These are phyloP conservation scores for Porites divaricata DNA, from an alignment of 92 coral and sea anemone species.

Conservation along the genomic window DNA sequence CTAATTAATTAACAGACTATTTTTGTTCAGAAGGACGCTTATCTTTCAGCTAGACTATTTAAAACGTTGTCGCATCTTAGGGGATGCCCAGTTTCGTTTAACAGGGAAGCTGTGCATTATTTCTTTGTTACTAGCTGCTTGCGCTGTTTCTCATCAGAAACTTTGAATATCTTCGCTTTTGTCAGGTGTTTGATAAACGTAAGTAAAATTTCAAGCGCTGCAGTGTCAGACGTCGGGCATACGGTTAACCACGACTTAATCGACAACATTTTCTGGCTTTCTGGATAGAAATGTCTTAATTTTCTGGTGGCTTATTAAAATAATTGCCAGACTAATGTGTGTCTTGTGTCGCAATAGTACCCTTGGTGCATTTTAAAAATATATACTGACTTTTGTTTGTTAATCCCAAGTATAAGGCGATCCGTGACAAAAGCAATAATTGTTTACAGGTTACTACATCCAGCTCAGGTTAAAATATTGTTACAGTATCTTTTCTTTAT, in stretches of 20 bases:
- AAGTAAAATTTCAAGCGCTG: neutral
- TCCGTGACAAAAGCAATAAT: too few species aligned
- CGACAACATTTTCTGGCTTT: neutral
- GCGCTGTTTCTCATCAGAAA: neutral
- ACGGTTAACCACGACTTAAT: constrained; percentile 30
- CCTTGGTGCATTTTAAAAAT: too few species aligned
- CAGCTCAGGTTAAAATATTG: neutral
- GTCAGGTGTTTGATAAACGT: too few species aligned
- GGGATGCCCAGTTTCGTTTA: too few species aligned
- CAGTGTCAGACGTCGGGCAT: neutral
- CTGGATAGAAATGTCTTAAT: neutral
- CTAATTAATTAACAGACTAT: neutral
- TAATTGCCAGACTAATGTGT: too few species aligned
- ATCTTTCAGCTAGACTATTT: neutral
- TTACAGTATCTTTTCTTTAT: neutral
- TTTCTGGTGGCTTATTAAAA: neutral
- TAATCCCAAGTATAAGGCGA: too few species aligned
- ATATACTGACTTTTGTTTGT: too few species aligned
- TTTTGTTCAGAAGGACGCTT: neutral
- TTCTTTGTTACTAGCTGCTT: neutral
- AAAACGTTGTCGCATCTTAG: too few species aligned
- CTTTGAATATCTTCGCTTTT: too few species aligned
- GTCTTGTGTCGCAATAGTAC: too few species aligned
- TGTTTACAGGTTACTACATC: neutral
- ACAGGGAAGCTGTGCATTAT: neutral